Conservation (phyloP, 2,797 vertebrate genomes). For the Cynopterus sphinx region DNA sequence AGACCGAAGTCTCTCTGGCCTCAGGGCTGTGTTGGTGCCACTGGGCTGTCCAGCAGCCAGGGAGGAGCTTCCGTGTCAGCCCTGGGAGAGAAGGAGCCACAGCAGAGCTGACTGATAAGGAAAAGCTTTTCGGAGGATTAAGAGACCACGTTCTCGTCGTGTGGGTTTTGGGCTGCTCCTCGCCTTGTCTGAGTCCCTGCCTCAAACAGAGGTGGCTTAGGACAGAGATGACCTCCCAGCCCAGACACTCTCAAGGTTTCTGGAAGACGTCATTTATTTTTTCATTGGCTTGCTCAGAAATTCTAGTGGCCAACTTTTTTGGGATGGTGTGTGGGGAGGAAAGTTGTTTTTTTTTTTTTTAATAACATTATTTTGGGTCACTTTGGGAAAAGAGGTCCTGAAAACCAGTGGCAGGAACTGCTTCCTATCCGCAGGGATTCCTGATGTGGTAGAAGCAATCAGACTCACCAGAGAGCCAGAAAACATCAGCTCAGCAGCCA, state of each 20-base stretch:
- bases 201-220: too few relatives aligned
- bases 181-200: background rate
- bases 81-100: background rate
- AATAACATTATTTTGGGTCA: background rate
- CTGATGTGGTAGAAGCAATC: background rate
- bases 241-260: too few relatives aligned
- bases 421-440: background rate
- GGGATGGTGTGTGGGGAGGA: too few relatives aligned
- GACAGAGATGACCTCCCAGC: background rate
- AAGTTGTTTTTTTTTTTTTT: too few relatives aligned
- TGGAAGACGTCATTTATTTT: background rate
- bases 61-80: background rate
- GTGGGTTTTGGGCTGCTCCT: accelerated
- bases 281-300: background rate
- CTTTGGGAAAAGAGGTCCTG: background rate
- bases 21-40: background rate
- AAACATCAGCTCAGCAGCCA: background rate
- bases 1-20: accelerated
- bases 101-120: background rate
- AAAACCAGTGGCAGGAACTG: background rate
- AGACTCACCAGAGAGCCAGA: background rate
- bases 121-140: background rate
- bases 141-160: accelerated
- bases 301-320: background rate
- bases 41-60: accelerated